Evolutionary conservation across 2,113 vertebrate species (phyloP), one percentile per base, ranked within the genome.

Genomic region (Hippocampus barbouri): DNA sequence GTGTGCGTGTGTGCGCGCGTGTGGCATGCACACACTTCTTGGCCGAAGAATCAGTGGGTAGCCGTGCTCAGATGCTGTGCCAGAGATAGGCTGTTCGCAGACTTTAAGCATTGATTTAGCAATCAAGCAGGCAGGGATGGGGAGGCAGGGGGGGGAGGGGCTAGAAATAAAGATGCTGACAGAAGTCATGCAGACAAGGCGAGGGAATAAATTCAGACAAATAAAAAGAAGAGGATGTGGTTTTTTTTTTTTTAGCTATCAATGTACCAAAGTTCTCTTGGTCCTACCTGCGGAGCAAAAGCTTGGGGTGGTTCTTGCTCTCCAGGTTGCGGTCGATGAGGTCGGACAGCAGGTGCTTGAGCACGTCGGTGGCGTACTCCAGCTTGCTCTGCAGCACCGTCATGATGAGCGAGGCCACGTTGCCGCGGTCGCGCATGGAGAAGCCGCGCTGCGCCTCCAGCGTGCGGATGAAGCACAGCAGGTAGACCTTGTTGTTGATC

Each of bases 301-400:
- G 90, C 87, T 99, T 99, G 70, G 97, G 97, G 74, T 98, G 97
- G 87, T 98, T 98, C 89, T 98, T 99, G 93, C 97, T 99, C 91
- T 99, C 97, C 88, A 99, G 91, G 86, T 99, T 99, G 85, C 97
- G 97, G 87, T 98, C 96, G 38, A 99, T 99, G 83, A 99, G 96
- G 89, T 99, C 97, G 0, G 97, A 96, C 83, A 99, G 90, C 59
- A 99, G 93, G 87, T 99, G 95, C 72, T 99, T 99, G 53, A 99
- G 94, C 74, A 99, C 97, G 0, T 98, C 97, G 0, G 97, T 99
- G 77, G 97, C 96, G 0, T 99, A 99, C 75, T 98, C 97, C 79
- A 99, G 87, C 91, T 98, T 98, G 92, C 96, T 94, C 90, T 99
- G 97, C 80, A 99, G 93, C 82, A 94, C 96, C 0, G 97, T 97